phyloP scores from a whole-genome alignment of 1,140 invertebrate species.

The Drosophila persimilis region DNA sequence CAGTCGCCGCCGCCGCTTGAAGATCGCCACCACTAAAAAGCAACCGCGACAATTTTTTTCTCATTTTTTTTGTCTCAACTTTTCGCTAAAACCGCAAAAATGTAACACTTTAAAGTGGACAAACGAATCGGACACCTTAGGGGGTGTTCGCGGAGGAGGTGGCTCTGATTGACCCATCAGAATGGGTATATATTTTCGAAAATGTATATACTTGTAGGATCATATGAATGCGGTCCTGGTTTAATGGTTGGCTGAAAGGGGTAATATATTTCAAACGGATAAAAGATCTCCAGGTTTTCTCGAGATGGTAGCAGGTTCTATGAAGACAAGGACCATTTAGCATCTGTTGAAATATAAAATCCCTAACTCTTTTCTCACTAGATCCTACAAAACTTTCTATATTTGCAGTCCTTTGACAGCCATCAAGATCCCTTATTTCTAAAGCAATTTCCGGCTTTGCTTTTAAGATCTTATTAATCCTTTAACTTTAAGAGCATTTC shows the following conservation, averaged over 20 bases:
- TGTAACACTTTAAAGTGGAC: constrained; percentile 50
- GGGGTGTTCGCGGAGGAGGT: not conserved
- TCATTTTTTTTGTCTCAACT: constrained; percentile 19
- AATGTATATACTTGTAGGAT: not conserved
- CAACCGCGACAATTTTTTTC: constrained; percentile 56
- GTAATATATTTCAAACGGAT: too few relatives aligned
- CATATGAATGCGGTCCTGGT: not conserved
- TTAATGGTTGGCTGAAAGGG: not conserved
- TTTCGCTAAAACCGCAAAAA: constrained; percentile 49
- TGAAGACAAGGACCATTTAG: too few relatives aligned
- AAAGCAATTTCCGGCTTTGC: too few relatives aligned
- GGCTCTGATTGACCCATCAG: constrained; percentile 1
- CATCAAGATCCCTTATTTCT: too few relatives aligned
- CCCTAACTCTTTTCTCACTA: too few relatives aligned
- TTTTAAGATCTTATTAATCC: too few relatives aligned
- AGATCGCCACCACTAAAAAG: constrained; percentile 67
- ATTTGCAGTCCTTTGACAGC: too few relatives aligned
- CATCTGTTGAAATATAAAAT: too few relatives aligned
- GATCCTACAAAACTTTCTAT: too few relatives aligned
- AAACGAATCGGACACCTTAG: constrained; percentile 14
- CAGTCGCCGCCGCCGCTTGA: constrained; percentile 54
- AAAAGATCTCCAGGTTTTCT: too few relatives aligned
- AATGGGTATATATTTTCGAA: not conserved
- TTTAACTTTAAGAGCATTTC: too few relatives aligned
- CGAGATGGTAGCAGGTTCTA: too few relatives aligned